These are phyloP conservation scores for Toxotes jaculatrix DNA, from an alignment of 2,113 vertebrate species.

Conservation along the genomic window DNA sequence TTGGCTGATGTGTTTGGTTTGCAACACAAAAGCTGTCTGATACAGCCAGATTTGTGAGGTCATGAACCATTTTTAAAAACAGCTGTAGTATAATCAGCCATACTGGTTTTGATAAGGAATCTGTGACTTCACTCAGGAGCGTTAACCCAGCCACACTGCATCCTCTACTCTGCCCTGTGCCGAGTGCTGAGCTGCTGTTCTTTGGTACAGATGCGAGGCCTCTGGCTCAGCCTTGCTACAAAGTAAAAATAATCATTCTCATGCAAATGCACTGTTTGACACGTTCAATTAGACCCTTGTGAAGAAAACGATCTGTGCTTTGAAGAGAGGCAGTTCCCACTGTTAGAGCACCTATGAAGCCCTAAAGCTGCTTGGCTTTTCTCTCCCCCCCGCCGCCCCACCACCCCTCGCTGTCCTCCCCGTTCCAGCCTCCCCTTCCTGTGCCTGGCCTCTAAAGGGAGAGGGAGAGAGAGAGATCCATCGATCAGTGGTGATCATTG, in stretches of 20 bases:
- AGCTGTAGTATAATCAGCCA: constrained; percentile 37
- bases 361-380: constrained; percentile 62
- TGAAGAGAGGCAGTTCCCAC: constrained; percentile 72
- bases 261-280: constrained; percentile 70
- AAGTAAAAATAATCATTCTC: constrained; percentile 63
- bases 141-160: background rate
- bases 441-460: constrained; percentile 62
- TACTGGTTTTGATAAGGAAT: constrained; percentile 14
- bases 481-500: constrained; percentile 84
- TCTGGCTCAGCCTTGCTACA: constrained; percentile 41
- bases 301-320: constrained; percentile 69
- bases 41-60: constrained; percentile 14
- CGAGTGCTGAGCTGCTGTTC: constrained; percentile 18
- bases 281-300: constrained; percentile 71
- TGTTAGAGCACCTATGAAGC: constrained; percentile 69
- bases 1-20: constrained; percentile 24
- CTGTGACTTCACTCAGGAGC: constrained; percentile 7
- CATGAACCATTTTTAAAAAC: background rate
- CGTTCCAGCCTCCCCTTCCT: constrained; percentile 54
- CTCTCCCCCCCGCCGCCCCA: constrained; percentile 17
- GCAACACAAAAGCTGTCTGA: constrained; percentile 10
- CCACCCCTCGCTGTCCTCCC: constrained; percentile 41
- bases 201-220: constrained; percentile 11
- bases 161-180: background rate
- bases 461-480: constrained; percentile 68